Evolutionary conservation across 1,140 invertebrate species (phyloP).

Genomic region (Eurosta solidaginis): DNA sequence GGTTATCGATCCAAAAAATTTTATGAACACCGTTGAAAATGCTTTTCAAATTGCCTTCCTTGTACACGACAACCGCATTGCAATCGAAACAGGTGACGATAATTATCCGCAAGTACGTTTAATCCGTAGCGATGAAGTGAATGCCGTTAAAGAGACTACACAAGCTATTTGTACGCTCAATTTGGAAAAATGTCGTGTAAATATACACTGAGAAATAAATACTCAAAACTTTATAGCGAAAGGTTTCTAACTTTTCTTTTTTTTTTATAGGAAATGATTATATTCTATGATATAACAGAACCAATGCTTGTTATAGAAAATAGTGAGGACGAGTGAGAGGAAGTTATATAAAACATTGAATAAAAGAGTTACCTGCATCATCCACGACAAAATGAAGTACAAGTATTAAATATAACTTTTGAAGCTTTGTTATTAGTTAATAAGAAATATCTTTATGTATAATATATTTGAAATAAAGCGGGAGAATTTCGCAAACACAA

Average conservation of each 20-base stretch:
- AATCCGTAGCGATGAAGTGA: not conserved
- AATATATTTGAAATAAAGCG: slow-evolving; percentile 18
- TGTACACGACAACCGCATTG: slow-evolving; percentile 32
- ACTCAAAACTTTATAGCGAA: not conserved
- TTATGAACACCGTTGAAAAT: slow-evolving; percentile 40
- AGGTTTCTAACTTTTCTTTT: not conserved
- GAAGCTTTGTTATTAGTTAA: not conserved
- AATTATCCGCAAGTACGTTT: slow-evolving; percentile 35
- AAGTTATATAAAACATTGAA: not conserved
- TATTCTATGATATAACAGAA: slow-evolving; percentile 31
- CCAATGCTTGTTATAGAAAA: slow-evolving; percentile 20
- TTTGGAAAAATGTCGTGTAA: slow-evolving; percentile 33
- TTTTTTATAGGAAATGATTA: slow-evolving; percentile 32
- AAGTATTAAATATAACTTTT: not conserved
- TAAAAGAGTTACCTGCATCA: not conserved
- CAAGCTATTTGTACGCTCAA: slow-evolving; percentile 34
- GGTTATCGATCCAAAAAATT: slow-evolving; percentile 40
- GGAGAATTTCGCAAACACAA: not conserved
- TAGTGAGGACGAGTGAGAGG: not conserved
- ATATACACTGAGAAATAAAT: not conserved
- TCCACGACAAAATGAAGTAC: not conserved
- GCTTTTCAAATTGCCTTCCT: slow-evolving; percentile 40
- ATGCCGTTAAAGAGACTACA: slow-evolving; percentile 13
- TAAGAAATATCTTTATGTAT: not conserved
- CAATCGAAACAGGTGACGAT: slow-evolving; percentile 32